These are phyloP conservation scores for Agrilus planipennis DNA, from an alignment of 1,140 invertebrate species.

Conservation along the genomic window DNA sequence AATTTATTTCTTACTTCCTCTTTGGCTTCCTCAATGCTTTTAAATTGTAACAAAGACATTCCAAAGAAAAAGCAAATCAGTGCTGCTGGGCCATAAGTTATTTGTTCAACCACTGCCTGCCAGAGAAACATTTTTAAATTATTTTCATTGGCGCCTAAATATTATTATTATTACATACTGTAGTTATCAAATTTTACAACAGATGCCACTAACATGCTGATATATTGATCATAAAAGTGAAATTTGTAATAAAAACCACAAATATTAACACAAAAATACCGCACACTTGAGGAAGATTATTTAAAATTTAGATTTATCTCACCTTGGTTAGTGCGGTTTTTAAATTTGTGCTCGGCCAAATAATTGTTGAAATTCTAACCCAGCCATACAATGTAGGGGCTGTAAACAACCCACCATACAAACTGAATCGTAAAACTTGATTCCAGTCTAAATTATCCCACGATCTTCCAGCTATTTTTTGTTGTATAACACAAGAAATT, in stretches of 20 bases:
- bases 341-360: slow-evolving; percentile 52
- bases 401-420: slow-evolving; percentile 57
- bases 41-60: slow-evolving; percentile 66
- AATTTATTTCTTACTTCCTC: slow-evolving; percentile 66
- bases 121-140: slow-evolving; percentile 19
- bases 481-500: slow-evolving; percentile 32
- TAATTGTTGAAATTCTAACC: slow-evolving; percentile 46
- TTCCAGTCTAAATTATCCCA: slow-evolving; percentile 44
- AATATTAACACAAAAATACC: too few species aligned
- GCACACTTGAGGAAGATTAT: too few species aligned
- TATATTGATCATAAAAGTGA: too few species aligned
- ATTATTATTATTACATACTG: neutral
- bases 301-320: too few species aligned
- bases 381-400: slow-evolving; percentile 60
- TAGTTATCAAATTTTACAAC: too few species aligned
- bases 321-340: slow-evolving; percentile 57
- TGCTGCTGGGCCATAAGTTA: slow-evolving; percentile 68
- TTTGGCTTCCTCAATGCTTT: slow-evolving; percentile 49
- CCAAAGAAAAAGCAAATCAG: slow-evolving; percentile 71
- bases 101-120: slow-evolving; percentile 69
- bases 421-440: slow-evolving; percentile 47
- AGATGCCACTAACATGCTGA: too few species aligned
- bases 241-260: too few species aligned
- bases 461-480: slow-evolving; percentile 40
- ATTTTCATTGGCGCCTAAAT: neutral